Conservation (phyloP, 53 echinoderm and acorn worm species). For the Mesocentrotus franciscanus region DNA sequence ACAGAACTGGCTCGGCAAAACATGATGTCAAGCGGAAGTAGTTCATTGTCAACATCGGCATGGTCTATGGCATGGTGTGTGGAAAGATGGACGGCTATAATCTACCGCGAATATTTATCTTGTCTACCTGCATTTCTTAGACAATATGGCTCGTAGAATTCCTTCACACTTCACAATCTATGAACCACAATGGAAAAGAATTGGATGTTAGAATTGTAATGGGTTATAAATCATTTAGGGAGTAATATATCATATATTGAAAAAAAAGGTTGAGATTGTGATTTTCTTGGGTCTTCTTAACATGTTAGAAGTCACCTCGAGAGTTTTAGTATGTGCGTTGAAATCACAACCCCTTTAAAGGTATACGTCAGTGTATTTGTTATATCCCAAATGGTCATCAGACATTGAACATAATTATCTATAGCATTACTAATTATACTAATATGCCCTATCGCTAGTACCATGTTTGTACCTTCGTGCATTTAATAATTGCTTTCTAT, state of each 20-base stretch:
- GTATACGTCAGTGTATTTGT: no score
- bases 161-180: background rate
- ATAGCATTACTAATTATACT: no score
- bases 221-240: background rate
- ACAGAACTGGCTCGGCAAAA: conserved; percentile 6
- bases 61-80: conserved; percentile 11
- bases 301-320: no score
- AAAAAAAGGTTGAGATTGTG: no score
- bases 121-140: background rate
- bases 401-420: no score
- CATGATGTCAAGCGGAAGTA: conserved; percentile 59
- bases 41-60: conserved; percentile 37
- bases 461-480: no score
- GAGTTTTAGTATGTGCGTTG: no score
- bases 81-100: background rate
- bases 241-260: background rate
- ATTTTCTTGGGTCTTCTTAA: no score
- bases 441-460: no score
- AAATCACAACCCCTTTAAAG: no score
- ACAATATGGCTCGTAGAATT: background rate
- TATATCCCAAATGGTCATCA: no score
- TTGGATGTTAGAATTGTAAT: background rate
- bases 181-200: background rate
- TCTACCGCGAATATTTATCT: conserved; percentile 16
- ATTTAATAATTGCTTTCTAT: no score